Conservation (phyloP, 2,888 invertebrate species). For the Notodromas monacha region DNA sequence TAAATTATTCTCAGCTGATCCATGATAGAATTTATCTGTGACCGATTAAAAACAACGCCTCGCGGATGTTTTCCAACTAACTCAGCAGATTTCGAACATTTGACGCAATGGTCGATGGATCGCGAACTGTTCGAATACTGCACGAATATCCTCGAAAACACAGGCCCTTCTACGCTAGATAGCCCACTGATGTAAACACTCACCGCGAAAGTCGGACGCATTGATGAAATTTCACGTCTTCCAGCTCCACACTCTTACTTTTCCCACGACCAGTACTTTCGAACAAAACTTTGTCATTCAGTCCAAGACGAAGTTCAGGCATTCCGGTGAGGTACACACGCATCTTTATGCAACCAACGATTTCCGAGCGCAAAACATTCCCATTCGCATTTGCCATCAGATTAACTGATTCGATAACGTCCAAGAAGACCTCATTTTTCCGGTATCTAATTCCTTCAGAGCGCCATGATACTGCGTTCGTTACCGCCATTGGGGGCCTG, state of each 20-base stretch:
- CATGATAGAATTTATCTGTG: too few relatives aligned
- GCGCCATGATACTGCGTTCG: constrained; percentile 97
- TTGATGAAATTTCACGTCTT: constrained; percentile 95
- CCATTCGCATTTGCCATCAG: constrained; percentile 80
- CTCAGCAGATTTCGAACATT: too few relatives aligned
- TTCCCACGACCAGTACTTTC: constrained; percentile 89
- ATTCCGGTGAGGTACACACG: constrained; percentile 87
- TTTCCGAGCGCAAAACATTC: constrained; percentile 80
- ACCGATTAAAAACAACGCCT: too few relatives aligned
- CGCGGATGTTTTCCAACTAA: too few relatives aligned
- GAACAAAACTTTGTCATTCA: constrained; percentile 87
- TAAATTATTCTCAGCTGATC: too few relatives aligned
- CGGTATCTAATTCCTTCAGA: constrained; percentile 93
- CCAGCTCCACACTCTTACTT: constrained; percentile 85
- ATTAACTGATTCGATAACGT: constrained; percentile 94
- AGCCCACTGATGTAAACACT: constrained; percentile 1
- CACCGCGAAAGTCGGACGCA: constrained; percentile 66
- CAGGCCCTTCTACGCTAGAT: too few relatives aligned
- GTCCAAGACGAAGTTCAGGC: constrained; percentile 78
- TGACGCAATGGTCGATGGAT: too few relatives aligned
- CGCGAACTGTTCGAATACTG: too few relatives aligned
- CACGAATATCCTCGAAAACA: too few relatives aligned
- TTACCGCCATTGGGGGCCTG: constrained; percentile 85
- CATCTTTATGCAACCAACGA: constrained; percentile 96
- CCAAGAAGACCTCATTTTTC: constrained; percentile 94